Percentiles rank a stretch among this genome's conserved stretches.
phyloP scores from a whole-genome alignment of 2,113 vertebrate genomes.

The Formicarius rufipectus region DNA sequence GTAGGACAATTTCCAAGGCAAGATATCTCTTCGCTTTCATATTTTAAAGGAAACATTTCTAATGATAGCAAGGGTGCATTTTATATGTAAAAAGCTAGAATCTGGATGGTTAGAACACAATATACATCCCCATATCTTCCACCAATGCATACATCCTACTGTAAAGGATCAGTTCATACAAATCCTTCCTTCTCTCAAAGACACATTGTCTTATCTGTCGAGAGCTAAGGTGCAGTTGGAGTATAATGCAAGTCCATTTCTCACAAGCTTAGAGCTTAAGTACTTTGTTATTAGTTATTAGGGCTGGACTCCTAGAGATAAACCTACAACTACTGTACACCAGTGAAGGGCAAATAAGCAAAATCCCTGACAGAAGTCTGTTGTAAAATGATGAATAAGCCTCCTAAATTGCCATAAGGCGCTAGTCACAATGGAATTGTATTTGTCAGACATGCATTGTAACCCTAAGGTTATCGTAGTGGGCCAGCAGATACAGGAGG shows the following conservation, averaged over 20 bases:
- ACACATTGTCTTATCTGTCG: slow-evolving; percentile 65
- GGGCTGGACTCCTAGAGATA: slow-evolving; percentile 69
- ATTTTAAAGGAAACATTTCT: slow-evolving; percentile 45
- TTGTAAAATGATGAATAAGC: slow-evolving; percentile 85
- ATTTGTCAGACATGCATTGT: slow-evolving; percentile 83
- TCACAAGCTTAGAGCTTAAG: slow-evolving; percentile 68
- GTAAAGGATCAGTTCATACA: slow-evolving; percentile 36
- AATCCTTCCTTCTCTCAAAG: slow-evolving; percentile 57
- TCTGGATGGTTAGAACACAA: background rate
- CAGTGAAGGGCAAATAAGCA: slow-evolving; percentile 77
- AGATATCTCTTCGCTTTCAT: slow-evolving; percentile 24
- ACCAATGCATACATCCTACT: background rate
- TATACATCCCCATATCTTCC: background rate
- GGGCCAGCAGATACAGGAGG: slow-evolving; percentile 80
- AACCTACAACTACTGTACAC: slow-evolving; percentile 66
- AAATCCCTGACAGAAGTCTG: slow-evolving; percentile 75
- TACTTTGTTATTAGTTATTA: slow-evolving; percentile 70
- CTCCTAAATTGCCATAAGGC: slow-evolving; percentile 75
- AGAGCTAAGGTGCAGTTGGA: slow-evolving; percentile 60
- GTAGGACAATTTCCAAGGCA: slow-evolving; percentile 56
- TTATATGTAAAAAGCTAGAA: background rate
- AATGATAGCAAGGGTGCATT: background rate
- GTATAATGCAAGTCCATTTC: slow-evolving; percentile 58
- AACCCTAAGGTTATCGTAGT: slow-evolving; percentile 84
- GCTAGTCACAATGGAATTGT: slow-evolving; percentile 78